phyloP scores from a whole-genome alignment of 2,797 vertebrate species.

The Todus mexicanus region DNA sequence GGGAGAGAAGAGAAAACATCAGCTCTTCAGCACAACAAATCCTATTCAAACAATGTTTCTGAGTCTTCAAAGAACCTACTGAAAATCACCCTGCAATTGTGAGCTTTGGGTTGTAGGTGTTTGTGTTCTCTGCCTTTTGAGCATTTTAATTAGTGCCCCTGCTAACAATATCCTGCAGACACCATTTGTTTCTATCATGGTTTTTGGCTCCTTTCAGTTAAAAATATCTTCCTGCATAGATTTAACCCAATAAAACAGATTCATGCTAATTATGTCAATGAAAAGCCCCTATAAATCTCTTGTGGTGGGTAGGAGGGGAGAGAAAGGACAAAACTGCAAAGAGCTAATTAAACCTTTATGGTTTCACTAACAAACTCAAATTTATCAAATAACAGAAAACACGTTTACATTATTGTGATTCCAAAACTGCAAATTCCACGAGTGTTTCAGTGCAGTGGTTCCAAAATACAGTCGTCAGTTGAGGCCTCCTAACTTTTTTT shows the following conservation, averaged over 20 bases:
- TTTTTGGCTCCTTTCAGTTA: slow-evolving; percentile 56
- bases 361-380: slow-evolving; percentile 26
- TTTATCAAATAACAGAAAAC: slow-evolving; percentile 5
- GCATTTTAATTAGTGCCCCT: slow-evolving; percentile 64
- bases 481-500: neutral
- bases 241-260: slow-evolving; percentile 60
- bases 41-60: slow-evolving; percentile 68
- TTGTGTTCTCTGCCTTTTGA: slow-evolving; percentile 68
- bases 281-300: slow-evolving; percentile 58
- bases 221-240: slow-evolving; percentile 60
- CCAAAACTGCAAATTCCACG: neutral
- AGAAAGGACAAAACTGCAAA: slow-evolving; percentile 40
- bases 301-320: slow-evolving; percentile 2
- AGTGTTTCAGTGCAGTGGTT: neutral
- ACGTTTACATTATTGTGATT: neutral
- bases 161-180: slow-evolving; percentile 57
- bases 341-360: slow-evolving; percentile 27
- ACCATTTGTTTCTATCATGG: slow-evolving; percentile 66
- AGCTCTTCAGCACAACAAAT: slow-evolving; percentile 68
- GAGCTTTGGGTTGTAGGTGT: slow-evolving; percentile 64
- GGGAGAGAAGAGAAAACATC: slow-evolving; percentile 71
- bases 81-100: slow-evolving; percentile 59
- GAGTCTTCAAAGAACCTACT: slow-evolving; percentile 61
- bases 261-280: slow-evolving; percentile 61
- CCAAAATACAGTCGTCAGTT: neutral